Evolutionary conservation across 2,113 vertebrate genomes (phyloP), one percentile per base, ranked within the genome.

Genomic region (Larimichthys crocea): DNA sequence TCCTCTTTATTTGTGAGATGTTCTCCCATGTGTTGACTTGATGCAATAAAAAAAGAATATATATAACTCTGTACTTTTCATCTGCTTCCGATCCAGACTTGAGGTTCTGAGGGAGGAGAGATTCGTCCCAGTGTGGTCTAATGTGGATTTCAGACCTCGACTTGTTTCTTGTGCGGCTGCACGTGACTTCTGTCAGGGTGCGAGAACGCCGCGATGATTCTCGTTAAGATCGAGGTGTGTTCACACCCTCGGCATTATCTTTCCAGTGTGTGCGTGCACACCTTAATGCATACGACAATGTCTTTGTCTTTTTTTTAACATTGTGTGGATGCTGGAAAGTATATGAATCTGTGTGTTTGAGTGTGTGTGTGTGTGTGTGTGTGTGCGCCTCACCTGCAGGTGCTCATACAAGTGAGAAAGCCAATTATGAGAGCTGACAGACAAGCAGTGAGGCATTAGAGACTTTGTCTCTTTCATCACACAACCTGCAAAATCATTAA

Each of bases 351-450:
- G 42, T 40, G 60, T 75, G 44, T 74, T 15, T 31, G 7, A 10
- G 40, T 55, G 67, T 69, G 78, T 53, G 52, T 67, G 55, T 49
- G 78, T 53, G 52, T 67, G 55, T 49, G 12, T n/a, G 40, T 29
- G 26, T 56, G n/a, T 3, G 31, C 0, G 46, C 15, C 40, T 63
- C 75, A 85, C 74, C 69, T 74, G 78, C 31, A 60, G 83, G 67
- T 68, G 63, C 56, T 53, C n/a, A 29, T 22, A 46, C 26, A 84
- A 63, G 87, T 88, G 83, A 86, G 84, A 86, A 88, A 89, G 55
- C 82, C 80, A 88, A 91, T 91, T 90, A 89, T 56, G 50, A 80
- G 19, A 73, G 15, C 17, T 61, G 72, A 79, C 35, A 76, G 60
- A 76, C 46, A 49, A 83, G 52, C 55, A 74, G 56, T 26, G 49